Evolutionary conservation across 2,113 vertebrate genomes (phyloP), one percentile per base, ranked within the genome.

Genomic region (Conger conger): DNA sequence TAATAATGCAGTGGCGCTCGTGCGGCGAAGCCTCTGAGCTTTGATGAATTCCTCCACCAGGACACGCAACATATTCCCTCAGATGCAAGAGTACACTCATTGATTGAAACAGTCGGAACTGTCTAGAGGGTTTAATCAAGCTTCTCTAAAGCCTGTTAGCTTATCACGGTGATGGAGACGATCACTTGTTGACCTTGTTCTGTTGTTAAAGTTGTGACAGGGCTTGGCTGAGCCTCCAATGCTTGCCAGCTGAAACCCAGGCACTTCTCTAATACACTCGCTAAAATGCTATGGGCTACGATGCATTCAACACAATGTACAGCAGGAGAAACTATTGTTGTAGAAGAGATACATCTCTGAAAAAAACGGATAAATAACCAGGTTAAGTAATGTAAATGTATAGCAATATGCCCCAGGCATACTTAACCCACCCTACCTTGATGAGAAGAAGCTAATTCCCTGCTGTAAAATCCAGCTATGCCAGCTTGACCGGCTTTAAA

Each of bases 1-100:
- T 86, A 91, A 89, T 92, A 89, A 92, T 90, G 86, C 88, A 89
- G 88, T 16, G 82, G 63, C 37, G 79, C 89, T 85, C 73, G 54
- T 90, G 88, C 88, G 82, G 6, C 27, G 38, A 27, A 27, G 82
- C 68, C 35, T 88, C 68, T 76, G 35, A 60, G 36, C 86, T 42
- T 23, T 60, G 7, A 45, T 42, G 50, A 60, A 81, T 76, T 80
- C 81, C 81, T n/a, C 42, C 20, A 60, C 16, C 33, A 15, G 33
- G 23, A 42, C 42, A 60, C 20, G 0, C 45, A 54, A 20, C 18
- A 20, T 82, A 35, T 30, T 82, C 82, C 36, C 23, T 27, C 30
- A 4, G 18, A 35, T 27, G 27, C 68, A 13, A 73, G 68, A 30
- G 18, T 8, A 42, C 36, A 17, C 2, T 23, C 8, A 6, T 27